phyloP scores from a whole-genome alignment of 1,140 invertebrate genomes.

The Leptoteleia sp. region DNA sequence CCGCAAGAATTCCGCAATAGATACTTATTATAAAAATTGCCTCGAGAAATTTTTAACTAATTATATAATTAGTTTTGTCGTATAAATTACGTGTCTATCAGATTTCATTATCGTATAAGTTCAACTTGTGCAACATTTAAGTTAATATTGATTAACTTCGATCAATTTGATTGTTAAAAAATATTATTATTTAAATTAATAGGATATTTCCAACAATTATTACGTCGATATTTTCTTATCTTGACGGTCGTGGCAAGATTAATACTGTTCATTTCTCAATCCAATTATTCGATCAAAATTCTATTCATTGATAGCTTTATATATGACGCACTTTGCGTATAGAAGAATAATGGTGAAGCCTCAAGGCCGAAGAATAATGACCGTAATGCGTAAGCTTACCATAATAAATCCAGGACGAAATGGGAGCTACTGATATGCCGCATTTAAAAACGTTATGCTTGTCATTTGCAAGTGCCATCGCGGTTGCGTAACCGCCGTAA shows the following conservation, averaged over 20 bases:
- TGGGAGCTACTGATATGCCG: slow-evolving; percentile 86
- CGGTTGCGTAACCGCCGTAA: slow-evolving; percentile 83
- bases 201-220: no score
- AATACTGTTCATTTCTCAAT: not conserved
- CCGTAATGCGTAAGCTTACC: slow-evolving; percentile 81
- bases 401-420: slow-evolving; percentile 93
- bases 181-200: no score
- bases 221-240: not conserved
- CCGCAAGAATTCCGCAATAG: no score
- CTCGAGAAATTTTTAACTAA: no score
- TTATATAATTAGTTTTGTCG: no score
- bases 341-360: not conserved
- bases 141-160: no score
- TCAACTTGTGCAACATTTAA: no score
- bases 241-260: not conserved
- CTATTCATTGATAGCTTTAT: not conserved
- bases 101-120: no score
- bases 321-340: not conserved
- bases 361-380: not conserved
- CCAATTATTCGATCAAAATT: not conserved
- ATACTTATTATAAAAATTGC: no score
- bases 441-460: slow-evolving; percentile 82
- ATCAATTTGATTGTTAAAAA: no score
- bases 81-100: no score
- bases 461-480: slow-evolving; percentile 81